Conservation (phyloP, 1,140 invertebrate species). For the Temnothorax nylanderi region DNA sequence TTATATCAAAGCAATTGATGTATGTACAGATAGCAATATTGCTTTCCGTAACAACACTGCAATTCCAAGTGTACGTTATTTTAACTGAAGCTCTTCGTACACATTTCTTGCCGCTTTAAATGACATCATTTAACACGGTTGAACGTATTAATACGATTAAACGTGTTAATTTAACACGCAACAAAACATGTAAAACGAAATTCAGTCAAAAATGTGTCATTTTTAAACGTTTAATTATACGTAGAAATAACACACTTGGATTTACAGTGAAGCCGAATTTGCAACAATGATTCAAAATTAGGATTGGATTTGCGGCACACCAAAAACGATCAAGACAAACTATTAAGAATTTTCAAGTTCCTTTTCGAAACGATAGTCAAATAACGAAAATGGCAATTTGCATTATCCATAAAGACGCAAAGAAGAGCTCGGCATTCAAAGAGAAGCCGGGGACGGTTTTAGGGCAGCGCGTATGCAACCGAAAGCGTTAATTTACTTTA, state of each 20-base stretch:
- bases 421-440: background rate
- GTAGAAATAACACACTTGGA: too few relatives aligned
- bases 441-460: background rate
- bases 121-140: too few relatives aligned
- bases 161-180: too few relatives aligned
- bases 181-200: too few relatives aligned
- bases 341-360: background rate
- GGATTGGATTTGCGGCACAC: background rate
- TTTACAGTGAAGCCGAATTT: background rate
- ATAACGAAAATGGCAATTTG: background rate
- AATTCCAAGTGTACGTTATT: too few relatives aligned
- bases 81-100: too few relatives aligned
- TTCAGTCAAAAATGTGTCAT: too few relatives aligned
- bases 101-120: too few relatives aligned
- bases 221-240: too few relatives aligned
- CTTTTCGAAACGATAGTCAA: background rate
- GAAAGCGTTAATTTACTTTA: conserved; percentile 37
- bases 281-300: background rate
- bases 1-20: background rate
- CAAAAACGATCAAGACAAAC: background rate
- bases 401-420: background rate
- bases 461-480: background rate
- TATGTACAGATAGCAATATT: background rate
- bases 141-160: too few relatives aligned
- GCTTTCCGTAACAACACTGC: background rate